Percentiles rank a stretch among this genome's conserved stretches.
Conservation (phyloP, 2,797 vertebrate species). For the Dermochelys coriacea region DNA sequence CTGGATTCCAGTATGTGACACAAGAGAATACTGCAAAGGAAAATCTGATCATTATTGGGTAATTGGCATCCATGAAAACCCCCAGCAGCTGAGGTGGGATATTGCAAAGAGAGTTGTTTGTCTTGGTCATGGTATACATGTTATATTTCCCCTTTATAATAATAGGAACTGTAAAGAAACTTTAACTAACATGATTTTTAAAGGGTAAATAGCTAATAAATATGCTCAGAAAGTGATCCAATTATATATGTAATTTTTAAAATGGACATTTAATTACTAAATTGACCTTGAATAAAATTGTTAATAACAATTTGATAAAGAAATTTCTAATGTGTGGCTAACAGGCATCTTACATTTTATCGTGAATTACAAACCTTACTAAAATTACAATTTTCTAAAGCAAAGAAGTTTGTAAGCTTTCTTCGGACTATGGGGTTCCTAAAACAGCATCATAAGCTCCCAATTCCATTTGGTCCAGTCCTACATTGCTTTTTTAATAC, state of each 20-base stretch:
- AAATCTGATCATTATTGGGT: constrained; percentile 97
- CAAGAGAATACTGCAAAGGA: constrained; percentile 92
- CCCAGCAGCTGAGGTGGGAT: constrained; percentile 93
- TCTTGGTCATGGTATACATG: neutral
- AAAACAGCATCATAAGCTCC: neutral
- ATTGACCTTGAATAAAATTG: neutral
- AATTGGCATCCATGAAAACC: constrained; percentile 93
- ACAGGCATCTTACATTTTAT: rapidly evolving
- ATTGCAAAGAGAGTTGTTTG: neutral
- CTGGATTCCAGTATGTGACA: constrained; percentile 93
- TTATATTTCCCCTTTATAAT: neutral
- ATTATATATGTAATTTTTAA: neutral
- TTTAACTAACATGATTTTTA: neutral
- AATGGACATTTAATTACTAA: neutral
- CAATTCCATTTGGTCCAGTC: neutral
- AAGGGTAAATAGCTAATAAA: neutral
- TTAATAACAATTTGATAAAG: neutral
- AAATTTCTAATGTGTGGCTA: neutral
- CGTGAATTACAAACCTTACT: neutral
- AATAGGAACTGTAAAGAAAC: neutral
- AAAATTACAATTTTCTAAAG: neutral
- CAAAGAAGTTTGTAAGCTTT: neutral
- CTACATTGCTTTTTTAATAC: neutral
- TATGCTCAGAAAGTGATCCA: neutral
- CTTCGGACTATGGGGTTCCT: neutral